phyloP scores from a whole-genome alignment of 2,113 vertebrate genomes.

The Cebidichthys violaceus region DNA sequence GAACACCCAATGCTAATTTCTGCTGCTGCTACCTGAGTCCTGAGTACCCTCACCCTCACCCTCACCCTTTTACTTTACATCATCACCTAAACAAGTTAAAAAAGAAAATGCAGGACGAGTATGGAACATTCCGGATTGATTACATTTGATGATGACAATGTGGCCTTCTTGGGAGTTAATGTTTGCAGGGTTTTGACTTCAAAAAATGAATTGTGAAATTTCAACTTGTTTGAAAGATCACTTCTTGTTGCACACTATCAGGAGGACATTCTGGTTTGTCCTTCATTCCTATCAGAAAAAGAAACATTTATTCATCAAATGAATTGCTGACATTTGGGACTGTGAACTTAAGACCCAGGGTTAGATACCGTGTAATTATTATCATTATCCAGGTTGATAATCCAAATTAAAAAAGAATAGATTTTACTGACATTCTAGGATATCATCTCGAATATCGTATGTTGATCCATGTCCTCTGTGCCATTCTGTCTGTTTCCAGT shows the following conservation, averaged over 20 bases:
- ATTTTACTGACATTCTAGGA: slow-evolving; percentile 9
- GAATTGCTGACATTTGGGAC: not conserved
- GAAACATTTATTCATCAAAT: not conserved
- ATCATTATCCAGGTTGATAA: slow-evolving; percentile 7
- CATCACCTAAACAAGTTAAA: not conserved
- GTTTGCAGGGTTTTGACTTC: not conserved
- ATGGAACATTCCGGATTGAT: not conserved
- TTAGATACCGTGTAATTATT: not conserved
- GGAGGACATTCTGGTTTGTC: not conserved
- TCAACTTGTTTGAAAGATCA: too few relatives aligned
- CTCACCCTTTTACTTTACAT: not conserved
- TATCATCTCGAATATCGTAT: slow-evolving; percentile 2
- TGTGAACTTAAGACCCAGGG: too few relatives aligned
- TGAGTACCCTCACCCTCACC: too few relatives aligned
- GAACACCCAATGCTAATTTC: not conserved
- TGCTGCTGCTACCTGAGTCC: too few relatives aligned
- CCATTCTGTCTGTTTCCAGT: slow-evolving; percentile 75
- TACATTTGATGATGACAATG: not conserved
- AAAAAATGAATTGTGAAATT: not conserved
- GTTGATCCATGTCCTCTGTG: slow-evolving; percentile 8
- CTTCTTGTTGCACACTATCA: not conserved
- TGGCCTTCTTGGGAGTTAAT: not conserved
- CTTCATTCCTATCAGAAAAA: not conserved
- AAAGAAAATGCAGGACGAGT: not conserved
- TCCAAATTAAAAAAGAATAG: slow-evolving; percentile 22